Conservation (phyloP, 2,113 vertebrate species). For the Zosterops lateralis region DNA sequence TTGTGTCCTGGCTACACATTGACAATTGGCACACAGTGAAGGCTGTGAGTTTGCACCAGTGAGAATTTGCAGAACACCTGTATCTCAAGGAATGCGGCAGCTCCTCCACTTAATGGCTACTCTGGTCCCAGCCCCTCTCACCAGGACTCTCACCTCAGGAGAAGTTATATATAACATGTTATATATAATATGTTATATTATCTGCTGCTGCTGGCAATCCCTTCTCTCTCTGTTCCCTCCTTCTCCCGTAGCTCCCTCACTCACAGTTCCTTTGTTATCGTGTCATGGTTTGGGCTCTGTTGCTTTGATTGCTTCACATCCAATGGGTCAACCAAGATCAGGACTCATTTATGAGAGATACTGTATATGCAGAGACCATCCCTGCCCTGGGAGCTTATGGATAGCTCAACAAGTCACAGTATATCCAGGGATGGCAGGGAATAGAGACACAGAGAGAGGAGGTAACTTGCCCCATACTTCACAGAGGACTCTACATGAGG, state of each 20-base stretch:
- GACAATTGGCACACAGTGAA: fast-evolving
- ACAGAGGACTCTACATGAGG: not conserved
- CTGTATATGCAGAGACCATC: not conserved
- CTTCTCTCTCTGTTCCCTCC: not conserved
- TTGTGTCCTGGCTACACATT: not conserved
- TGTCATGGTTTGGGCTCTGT: not conserved
- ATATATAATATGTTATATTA: not conserved
- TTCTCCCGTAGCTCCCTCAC: fast-evolving
- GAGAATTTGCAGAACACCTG: not conserved
- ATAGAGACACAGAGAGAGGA: not conserved
- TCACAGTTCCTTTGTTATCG: not conserved
- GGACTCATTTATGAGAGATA: not conserved
- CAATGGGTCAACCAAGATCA: not conserved
- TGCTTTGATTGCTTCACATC: not conserved
- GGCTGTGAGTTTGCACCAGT: too few relatives aligned
- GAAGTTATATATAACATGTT: not conserved
- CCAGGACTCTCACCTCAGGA: not conserved
- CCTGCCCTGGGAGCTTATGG: not conserved
- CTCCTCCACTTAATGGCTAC: not conserved
- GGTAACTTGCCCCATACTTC: not conserved
- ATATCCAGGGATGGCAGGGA: not conserved
- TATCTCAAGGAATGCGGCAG: not conserved
- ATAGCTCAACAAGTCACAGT: not conserved
- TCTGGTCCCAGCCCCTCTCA: not conserved
- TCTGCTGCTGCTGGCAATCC: not conserved